A percentile compares a stretch with the other conserved stretches of the same genome.
Evolutionary conservation across 2,113 vertebrate species (phyloP).

Genomic region (Eublepharis macularius): DNA sequence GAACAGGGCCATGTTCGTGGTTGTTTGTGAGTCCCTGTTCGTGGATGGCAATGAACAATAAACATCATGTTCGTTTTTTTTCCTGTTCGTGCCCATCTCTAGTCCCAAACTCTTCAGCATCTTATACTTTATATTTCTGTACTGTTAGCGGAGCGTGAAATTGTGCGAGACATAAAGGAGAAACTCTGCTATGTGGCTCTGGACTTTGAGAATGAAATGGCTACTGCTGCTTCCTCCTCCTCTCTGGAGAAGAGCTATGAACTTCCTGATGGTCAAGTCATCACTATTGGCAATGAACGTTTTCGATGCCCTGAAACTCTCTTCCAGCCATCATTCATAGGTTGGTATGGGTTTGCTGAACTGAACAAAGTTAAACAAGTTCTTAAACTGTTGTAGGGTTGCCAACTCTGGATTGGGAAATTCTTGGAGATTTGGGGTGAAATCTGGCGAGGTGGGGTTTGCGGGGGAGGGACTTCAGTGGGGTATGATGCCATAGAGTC

Average conservation of each 20-base stretch:
- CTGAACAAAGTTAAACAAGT: background rate
- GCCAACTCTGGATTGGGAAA: too few species aligned
- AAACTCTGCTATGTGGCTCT: conserved; percentile 84
- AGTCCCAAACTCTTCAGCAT: background rate
- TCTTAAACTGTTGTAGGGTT: background rate
- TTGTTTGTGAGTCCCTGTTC: too few species aligned
- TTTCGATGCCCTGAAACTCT: conserved; percentile 87
- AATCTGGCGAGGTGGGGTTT: too few species aligned
- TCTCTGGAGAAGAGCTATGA: conserved; percentile 87
- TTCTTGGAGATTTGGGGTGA: too few species aligned
- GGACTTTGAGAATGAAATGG: conserved; percentile 88
- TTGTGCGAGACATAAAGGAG: conserved; percentile 86
- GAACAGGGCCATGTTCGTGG: too few species aligned
- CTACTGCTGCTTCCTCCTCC: conserved; percentile 82
- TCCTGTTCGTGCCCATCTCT: too few species aligned
- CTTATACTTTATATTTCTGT: background rate
- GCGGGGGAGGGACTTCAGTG: too few species aligned
- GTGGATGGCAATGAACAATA: too few species aligned
- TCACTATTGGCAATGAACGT: conserved; percentile 82
- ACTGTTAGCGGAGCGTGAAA: conserved; percentile 83
- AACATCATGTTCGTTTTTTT: too few species aligned
- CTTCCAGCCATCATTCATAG: conserved; percentile 86
- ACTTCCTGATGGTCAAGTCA: too few species aligned
- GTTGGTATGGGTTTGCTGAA: conserved; percentile 53
- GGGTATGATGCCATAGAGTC: too few species aligned